Base-by-base conservation (phyloP, 1,140 invertebrate species). In the Drosophila orosa region DNA sequence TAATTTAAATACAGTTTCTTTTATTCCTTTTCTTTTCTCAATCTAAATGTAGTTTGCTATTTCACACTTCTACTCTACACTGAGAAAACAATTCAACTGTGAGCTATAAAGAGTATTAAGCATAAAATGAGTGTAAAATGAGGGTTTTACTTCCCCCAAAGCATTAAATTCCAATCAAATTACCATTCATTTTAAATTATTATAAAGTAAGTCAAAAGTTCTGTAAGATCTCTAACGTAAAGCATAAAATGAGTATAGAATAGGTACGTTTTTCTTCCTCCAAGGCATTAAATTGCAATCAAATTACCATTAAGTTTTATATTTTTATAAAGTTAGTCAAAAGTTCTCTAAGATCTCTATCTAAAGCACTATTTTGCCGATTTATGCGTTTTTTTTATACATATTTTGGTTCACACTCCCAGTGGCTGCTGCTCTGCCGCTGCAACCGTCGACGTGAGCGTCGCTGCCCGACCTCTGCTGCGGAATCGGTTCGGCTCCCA, bases 351-450 rank as follows among this genome's bases (percentile, higher is more conserved):
- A 3, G 7, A 15, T 45, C 6, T 27, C 1, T n/a, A 15, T 8
- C 0, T 47, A 17, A 27, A 19, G 15, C 5, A n/a, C 10, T 48
- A 17, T n/a, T 24, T 17, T 27, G 8, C 15, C 44, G 15, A 9
- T n/a, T 10, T n/a, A 9, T 5, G 3, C 7, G 6, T 25, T 47
- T 25, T n/a, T 13, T 45, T 8, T 0, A 45, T 24, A 24, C 6
- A 0, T 8, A 2, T 24, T 45, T 25, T 9, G 13, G 4, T 3
- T 27, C 15, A 10, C 24, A 1, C 7, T 31, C 29, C 2, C 22
- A 24, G 13, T 45, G 42, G 62, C 61, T 31, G 50, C n/a, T 17
- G 61, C n/a, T 67, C 61, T 59, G 63, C 33, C 45, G 45, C 33
- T 9, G 56, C 39, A 44, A 40, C 13, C 27, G 39, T 25, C 56